Base-by-base conservation (phyloP, 2,113 vertebrate species). In the Festucalex cinctus region DNA sequence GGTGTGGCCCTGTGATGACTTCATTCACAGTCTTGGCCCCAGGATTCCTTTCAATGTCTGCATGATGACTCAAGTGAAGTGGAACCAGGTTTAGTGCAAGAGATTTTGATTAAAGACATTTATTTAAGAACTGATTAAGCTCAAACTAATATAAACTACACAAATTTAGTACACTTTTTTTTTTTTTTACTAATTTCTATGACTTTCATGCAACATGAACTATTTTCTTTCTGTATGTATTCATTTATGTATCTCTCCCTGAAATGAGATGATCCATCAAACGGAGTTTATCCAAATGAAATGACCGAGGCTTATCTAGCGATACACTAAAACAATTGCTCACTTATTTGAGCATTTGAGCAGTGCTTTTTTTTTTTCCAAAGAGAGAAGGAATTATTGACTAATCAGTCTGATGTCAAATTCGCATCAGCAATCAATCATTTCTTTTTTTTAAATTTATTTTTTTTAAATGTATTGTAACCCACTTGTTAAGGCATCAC, bases 401-500 rank as follows among this genome's bases (percentile, higher is more conserved):
- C 22, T 16, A 8, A 62, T 57, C 14, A 41, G 43, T 43, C n/a
- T 41, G n/a, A 62, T 22, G 59, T 62, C 13, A 7, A 57, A 24
- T 62, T 7, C 59, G 43, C 36, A 39, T 1, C 20, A n/a, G 8
- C 59, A 64, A 26, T 56, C 6, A 26, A 51, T 48, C 46, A 48
- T 46, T 22, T 20, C 48, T n/a, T 3, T 26, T 46, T 26, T 63
- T 64, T 28, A n/a, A n/a, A 26, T 39, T 66, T 65, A 68, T 41
- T 17, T 74, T 72, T 70, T 59, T 69, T 79, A 57, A 65, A 56
- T 3, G 57, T 66, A 76, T 75, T 83, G 70, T 83, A 60, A 78
- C 70, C 66, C 74, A 78, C 59, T 77, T 77, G 68, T 86, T 80
- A 70, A 70, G 73, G 77, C 65, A 74, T 80, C 59, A 74, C 71